These are phyloP conservation scores for Oreochromis aureus DNA, from an alignment of 2,113 vertebrate species.

Conservation along the genomic window DNA sequence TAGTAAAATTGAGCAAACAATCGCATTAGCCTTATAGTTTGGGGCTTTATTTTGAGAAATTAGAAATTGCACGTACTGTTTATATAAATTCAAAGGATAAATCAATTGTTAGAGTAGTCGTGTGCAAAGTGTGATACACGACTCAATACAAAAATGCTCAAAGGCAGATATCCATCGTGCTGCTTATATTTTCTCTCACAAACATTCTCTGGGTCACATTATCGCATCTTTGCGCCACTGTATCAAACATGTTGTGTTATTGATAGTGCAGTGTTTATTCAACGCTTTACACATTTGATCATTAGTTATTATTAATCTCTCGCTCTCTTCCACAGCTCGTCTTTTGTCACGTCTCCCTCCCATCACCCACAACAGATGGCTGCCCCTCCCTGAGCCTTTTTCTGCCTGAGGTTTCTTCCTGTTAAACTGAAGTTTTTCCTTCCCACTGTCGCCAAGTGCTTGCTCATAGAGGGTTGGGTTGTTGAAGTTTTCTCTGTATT, in stretches of 20 bases:
- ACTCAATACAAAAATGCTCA: not conserved
- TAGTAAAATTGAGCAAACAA: not conserved
- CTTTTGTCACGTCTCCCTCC: not conserved
- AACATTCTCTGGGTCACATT: not conserved
- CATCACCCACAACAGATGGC: not conserved
- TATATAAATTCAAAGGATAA: not conserved
- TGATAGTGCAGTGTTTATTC: not conserved
- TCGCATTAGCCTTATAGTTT: not conserved
- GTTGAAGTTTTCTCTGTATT: not conserved
- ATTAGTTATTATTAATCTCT: not conserved
- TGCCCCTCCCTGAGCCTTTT: not conserved
- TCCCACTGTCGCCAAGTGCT: not conserved
- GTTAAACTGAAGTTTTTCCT: not conserved
- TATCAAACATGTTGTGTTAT: not conserved
- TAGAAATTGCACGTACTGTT: not conserved
- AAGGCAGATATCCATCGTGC: not conserved
- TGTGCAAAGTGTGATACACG: not conserved
- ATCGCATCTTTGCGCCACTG: not conserved
- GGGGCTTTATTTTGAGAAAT: not conserved
- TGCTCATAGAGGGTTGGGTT: not conserved
- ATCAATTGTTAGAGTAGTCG: not conserved
- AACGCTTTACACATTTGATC: not conserved
- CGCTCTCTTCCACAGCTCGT: not conserved
- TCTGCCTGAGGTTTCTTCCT: not conserved
- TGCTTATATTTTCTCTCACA: not conserved